Evolutionary conservation across 2,797 vertebrate species (phyloP), one percentile per base, ranked within the genome.

Genomic region (Centropyge bicolor): DNA sequence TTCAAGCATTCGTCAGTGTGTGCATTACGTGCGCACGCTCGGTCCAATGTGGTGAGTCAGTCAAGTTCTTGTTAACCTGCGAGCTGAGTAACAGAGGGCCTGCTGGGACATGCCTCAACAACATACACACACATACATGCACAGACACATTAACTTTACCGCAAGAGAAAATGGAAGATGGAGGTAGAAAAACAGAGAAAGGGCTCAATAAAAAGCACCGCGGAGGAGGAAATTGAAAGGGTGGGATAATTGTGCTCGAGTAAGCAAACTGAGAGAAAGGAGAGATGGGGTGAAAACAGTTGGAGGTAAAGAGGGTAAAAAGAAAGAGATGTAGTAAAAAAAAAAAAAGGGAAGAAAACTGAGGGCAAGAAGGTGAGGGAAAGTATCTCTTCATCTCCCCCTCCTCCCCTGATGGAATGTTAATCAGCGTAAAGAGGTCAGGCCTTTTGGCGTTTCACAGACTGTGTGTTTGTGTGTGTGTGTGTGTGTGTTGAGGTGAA

Each of bases 401-500:
- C 65, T 81, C 79, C 81, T 79, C 73, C 88, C 48, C 82, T 68
- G 14, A 35, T 84, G 92, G 93, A 93, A 93, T 94, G 90, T 93
- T 93, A 93, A 94, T 93, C 86, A 88, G 86, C 60, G 57, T 80
- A 88, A 86, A 90, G 91, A 91, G 92, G 93, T 93, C 90, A 88
- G 71, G 45, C 80, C 85, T 87, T 88, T 87, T 76, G 74, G 88
- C 68, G 48, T 88, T 82, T 89, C 36, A 31, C 64, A 73, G 77
- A 35, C 40, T 52, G 13, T 57, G 60, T 78, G 70, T 70, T 66
- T 61, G 20, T 56, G 48, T 74, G 55, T 74, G 70, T 61, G 74
- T 76, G 56, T 51, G 55, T 89, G 78, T 69, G 64, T 27, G 72
- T 56, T 19, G 62, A 82, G 89, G 91, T 92, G 87, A 91, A 91